Evolutionary conservation across 2,888 invertebrate genomes (phyloP).

Genomic region (Bimastos eiseni): DNA sequence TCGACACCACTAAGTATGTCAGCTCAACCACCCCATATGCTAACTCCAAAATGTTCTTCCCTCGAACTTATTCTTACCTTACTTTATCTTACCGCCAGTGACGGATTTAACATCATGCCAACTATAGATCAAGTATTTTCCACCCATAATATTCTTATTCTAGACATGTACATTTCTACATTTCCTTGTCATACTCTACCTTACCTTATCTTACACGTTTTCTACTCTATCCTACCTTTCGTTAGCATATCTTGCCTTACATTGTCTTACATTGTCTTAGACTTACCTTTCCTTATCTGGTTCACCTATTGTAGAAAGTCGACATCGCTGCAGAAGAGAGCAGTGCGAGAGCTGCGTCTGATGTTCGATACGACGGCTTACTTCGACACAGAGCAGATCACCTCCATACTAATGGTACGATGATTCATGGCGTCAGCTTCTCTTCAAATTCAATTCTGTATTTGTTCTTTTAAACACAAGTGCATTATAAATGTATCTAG

Average conservation of each 20-base stretch:
- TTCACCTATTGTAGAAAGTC: constrained; percentile 47
- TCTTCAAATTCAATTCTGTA: not conserved
- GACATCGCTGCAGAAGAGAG: constrained; percentile 52
- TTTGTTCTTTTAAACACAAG: not conserved
- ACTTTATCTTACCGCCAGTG: no score
- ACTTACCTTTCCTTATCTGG: not conserved
- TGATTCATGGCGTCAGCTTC: not conserved
- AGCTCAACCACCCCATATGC: no score
- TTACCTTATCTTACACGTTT: not conserved
- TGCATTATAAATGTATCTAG: not conserved
- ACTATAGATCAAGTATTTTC: no score
- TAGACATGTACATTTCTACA: not conserved
- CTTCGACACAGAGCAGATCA: constrained; percentile 57
- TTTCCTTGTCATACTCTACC: not conserved
- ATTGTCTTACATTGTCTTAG: no score
- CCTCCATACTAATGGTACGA: constrained; percentile 55
- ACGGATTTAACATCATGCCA: no score
- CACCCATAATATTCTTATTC: no score
- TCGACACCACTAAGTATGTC: constrained; percentile 53
- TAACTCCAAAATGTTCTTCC: no score
- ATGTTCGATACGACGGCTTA: constrained; percentile 61
- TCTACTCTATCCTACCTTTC: not conserved
- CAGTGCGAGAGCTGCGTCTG: constrained; percentile 53
- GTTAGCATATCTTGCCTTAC: constrained; percentile 38
- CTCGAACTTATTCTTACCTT: no score